These are phyloP conservation scores for Liolophura sinensis DNA, from an alignment of 1,140 invertebrate genomes.

Conservation along the genomic window DNA sequence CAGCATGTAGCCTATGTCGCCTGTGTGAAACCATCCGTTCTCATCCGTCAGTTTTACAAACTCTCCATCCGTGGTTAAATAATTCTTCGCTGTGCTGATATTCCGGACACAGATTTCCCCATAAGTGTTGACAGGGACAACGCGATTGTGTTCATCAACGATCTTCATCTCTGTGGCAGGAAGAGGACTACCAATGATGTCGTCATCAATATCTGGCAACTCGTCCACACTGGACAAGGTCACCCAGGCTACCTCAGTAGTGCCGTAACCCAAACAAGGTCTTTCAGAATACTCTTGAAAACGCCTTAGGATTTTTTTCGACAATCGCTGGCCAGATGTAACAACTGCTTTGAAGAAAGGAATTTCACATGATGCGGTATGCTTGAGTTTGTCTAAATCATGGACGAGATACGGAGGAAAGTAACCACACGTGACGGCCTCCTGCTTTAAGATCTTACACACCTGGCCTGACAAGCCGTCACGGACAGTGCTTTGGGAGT, in stretches of 20 bases:
- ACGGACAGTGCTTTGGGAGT: not conserved
- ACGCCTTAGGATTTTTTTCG: too few relatives aligned
- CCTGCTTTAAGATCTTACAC: too few relatives aligned
- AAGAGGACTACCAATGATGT: not conserved
- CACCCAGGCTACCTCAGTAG: not conserved
- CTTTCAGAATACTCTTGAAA: too few relatives aligned
- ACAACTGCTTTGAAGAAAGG: too few relatives aligned
- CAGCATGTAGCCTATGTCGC: not conserved
- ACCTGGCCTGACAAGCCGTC: too few relatives aligned
- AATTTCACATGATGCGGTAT: too few relatives aligned
- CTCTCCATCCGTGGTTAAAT: not conserved
- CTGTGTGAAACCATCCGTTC: not conserved
- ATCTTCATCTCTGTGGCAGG: conserved; percentile 2
- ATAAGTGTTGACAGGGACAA: not conserved
- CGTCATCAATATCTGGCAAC: not conserved
- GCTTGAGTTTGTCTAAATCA: too few relatives aligned
- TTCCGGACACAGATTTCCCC: not conserved
- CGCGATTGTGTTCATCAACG: not conserved
- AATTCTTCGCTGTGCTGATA: not conserved
- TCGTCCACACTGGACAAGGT: not conserved
- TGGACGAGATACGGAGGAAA: too few relatives aligned
- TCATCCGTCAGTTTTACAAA: not conserved
- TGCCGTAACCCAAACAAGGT: not conserved
- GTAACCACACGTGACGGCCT: too few relatives aligned
- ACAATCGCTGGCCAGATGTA: too few relatives aligned